phyloP scores from a whole-genome alignment of 2,113 vertebrate genomes.

The Rhinolophus sinicus region DNA sequence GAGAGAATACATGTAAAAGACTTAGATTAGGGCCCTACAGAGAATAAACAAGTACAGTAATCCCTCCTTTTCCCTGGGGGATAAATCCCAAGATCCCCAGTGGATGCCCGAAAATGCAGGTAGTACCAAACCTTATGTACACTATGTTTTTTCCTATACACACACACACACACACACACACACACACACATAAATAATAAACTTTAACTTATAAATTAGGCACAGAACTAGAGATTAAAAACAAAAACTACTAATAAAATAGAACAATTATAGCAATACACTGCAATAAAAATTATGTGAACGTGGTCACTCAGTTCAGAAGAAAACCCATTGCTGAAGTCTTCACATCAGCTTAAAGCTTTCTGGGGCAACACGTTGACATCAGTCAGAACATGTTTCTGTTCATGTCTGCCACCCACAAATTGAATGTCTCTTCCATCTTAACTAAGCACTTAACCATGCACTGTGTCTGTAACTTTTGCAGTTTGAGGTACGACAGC shows the following conservation, averaged over 20 bases:
- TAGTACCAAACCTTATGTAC: neutral
- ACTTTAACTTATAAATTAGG: neutral
- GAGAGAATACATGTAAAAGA: neutral
- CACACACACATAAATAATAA: too few relatives aligned
- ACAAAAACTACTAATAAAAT: neutral
- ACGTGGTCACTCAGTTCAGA: neutral
- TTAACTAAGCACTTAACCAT: neutral
- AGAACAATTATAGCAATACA: neutral
- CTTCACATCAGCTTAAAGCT: neutral
- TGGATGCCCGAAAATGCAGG: neutral
- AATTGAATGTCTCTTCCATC: neutral
- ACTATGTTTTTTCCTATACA: neutral
- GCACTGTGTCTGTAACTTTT: neutral
- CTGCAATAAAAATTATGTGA: neutral
- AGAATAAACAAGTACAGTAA: neutral
- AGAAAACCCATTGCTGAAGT: neutral
- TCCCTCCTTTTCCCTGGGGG: neutral
- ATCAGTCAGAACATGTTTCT: neutral
- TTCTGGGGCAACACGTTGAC: neutral
- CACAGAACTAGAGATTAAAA: neutral
- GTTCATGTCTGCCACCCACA: neutral
- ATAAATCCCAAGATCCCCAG: neutral
- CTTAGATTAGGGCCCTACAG: neutral
- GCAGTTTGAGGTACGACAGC: neutral
- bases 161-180: too few relatives aligned